These are phyloP conservation scores for Habrosyne pyritoides DNA, from an alignment of 2,888 invertebrate genomes.

Conservation along the genomic window DNA sequence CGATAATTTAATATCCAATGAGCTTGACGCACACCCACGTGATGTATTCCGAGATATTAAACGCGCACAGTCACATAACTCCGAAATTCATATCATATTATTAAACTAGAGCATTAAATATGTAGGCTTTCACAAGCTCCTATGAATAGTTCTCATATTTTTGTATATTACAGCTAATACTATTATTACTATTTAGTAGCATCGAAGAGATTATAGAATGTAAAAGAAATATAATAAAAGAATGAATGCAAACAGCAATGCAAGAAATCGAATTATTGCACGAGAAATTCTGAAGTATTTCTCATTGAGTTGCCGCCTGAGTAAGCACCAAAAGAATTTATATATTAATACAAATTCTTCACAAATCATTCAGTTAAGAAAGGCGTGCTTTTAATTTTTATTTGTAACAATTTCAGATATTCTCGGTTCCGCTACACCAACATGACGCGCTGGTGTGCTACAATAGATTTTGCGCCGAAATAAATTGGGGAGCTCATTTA, in stretches of 20 bases:
- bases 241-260: not conserved
- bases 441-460: not conserved
- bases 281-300: not conserved
- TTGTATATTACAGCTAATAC: too few relatives aligned
- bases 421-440: not conserved
- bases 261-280: not conserved
- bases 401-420: not conserved
- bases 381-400: not conserved
- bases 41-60: not conserved
- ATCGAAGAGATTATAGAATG: too few relatives aligned
- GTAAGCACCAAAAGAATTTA: not conserved
- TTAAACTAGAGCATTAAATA: not conserved
- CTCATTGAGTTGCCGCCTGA: not conserved
- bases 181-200: too few relatives aligned
- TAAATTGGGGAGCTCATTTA: not conserved
- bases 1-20: constrained; percentile 8
- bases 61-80: not conserved
- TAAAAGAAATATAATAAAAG: not conserved
- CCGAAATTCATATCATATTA: not conserved
- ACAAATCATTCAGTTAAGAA: not conserved
- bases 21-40: not conserved
- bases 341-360: not conserved
- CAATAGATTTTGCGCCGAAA: not conserved
- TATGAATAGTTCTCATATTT: too few relatives aligned
- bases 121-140: too few relatives aligned